Base-by-base conservation (phyloP, 37 sponge, comb jelly and placozoan species). In the Tethya wilhelma region DNA sequence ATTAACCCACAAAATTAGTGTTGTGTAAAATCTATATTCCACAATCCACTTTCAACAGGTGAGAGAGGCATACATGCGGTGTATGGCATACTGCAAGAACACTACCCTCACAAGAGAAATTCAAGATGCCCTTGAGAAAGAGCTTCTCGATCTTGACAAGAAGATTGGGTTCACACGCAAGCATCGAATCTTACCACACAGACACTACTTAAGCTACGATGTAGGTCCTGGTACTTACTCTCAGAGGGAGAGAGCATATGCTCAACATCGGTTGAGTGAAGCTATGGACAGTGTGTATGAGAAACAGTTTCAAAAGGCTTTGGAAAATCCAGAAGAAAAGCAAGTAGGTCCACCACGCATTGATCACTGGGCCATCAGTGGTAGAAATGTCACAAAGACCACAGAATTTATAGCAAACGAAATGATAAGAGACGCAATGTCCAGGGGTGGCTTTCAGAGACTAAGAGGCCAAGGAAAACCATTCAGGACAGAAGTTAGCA, bases 271-370 rank as follows among this genome's bases (percentile, higher is more conserved):
- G n/a, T 40, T 57, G 26, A 23, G 32, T 36, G 39, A 67, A 79
- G 80, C 80, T 37, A 79, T 55, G 19, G 80, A 79, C 23, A 67
- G 34, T 55, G 69, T 79, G 38, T 79, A 38, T 79, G 80, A 79
- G n/a, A 58, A 38, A 37, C 60, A 75, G 62, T 75, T 75, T 42
- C 70, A 68, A 20, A 69, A 67, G 12, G 80, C 69, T 1, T 60
- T 57, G 11, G 26, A 56, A 40, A 67, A 79, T 79, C 40, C 34
- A 53, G 69, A 67, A 4, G 69, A 22, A 29, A 69, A 79, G 28
- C 41, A 79, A 43, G 58, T 68, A 22, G 58, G 19, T 1, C 40
- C 57, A 25, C 22, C 38, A 4, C 23, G n/a, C 23, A n/a, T 14
- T 14, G 55, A 49, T 49, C 11, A 9, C 17, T 45, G 37, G 49